A percentile compares a stretch with the other conserved stretches of the same genome.
These are phyloP conservation scores for Rhyacichthys aspro DNA, from an alignment of 2,797 vertebrate genomes.

Conservation along the genomic window DNA sequence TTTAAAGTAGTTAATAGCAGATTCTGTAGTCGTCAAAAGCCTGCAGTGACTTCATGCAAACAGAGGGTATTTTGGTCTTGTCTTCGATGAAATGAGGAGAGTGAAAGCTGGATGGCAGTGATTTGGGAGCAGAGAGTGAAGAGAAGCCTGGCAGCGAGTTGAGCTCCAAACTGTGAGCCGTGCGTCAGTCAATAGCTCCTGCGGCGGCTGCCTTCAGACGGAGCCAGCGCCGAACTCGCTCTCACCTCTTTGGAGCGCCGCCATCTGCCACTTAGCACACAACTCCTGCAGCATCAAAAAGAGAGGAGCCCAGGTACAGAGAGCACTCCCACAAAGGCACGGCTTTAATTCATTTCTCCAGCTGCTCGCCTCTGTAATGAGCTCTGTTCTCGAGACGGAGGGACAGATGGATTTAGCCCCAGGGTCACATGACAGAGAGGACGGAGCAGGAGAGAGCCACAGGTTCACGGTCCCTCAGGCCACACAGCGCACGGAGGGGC, in stretches of 20 bases:
- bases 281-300: slow-evolving; percentile 50
- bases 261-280: slow-evolving; percentile 72
- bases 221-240: slow-evolving; percentile 58
- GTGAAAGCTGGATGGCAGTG: slow-evolving; percentile 29
- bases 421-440: too few species aligned
- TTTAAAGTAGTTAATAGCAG: too few species aligned
- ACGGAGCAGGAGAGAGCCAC: too few species aligned
- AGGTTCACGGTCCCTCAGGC: too few species aligned
- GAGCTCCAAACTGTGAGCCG: slow-evolving; percentile 40
- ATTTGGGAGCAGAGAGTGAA: slow-evolving; percentile 32
- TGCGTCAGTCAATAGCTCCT: slow-evolving; percentile 66
- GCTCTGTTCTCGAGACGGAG: not conserved
- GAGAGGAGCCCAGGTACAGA: slow-evolving; percentile 8
- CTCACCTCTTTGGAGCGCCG: slow-evolving; percentile 62
- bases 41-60: too few species aligned
- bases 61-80: too few species aligned
- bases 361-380: slow-evolving; percentile 36
- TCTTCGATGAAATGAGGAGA: too few species aligned
- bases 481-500: too few species aligned
- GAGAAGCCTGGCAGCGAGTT: slow-evolving; percentile 59
- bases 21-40: too few species aligned
- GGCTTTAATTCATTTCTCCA: slow-evolving; percentile 17
- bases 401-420: too few species aligned
- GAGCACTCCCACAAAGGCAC: slow-evolving; percentile 22
- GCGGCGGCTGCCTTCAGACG: slow-evolving; percentile 53